Evolutionary conservation across 2,888 invertebrate genomes (phyloP), one percentile per base, ranked within the genome.

Genomic region (Bedellia somnulentella): DNA sequence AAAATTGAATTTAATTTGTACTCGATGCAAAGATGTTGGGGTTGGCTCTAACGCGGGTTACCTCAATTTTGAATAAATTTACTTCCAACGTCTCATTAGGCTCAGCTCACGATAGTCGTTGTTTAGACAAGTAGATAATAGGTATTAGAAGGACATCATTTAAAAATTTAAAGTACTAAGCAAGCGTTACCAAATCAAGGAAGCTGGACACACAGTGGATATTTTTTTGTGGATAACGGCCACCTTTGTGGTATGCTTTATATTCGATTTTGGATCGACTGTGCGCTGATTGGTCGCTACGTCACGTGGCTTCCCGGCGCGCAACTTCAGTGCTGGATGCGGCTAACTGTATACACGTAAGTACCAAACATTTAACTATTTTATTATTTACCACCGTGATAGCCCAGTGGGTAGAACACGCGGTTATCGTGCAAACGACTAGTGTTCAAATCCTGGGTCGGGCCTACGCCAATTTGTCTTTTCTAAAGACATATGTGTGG

Each of bases 321-420:
- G 68, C 75, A 64, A 70, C 67, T 71, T 44, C 73, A 67, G 76
- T 76, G 73, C 81, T 81, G 81, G 81, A 81, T 81, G 81, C 80
- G 80, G 80, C 81, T 81, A 81, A 79, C 80, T 81, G 78, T 80
- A 80, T 81, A 77, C 80, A 81, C 81, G 81, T 81, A 53, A 81
- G 81, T 81, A 61, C 37, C 29, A 4, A 9, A 5, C 18, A 49
- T 47, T 50, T 45, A 58, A 62, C 54, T 46, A 55, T 61, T 59
- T 66, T 70, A 64, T 55, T 46, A 53, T 56, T 56, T 57, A 46
- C 49, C 47, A 11, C 54, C 48, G 55, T 67, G 60, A 64, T 61
- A 55, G 53, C 42, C 37, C 36, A 34, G 41, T 40, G 58, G n/a
- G n/a, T n/a, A n/a, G n/a, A n/a, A n/a, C n/a, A n/a, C n/a, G n/a